Percentiles rank a stretch among this genome's conserved stretches.
These are phyloP conservation scores for Caenorhabditis brenneri DNA, from an alignment of 1,140 invertebrate genomes.

Conservation along the genomic window DNA sequence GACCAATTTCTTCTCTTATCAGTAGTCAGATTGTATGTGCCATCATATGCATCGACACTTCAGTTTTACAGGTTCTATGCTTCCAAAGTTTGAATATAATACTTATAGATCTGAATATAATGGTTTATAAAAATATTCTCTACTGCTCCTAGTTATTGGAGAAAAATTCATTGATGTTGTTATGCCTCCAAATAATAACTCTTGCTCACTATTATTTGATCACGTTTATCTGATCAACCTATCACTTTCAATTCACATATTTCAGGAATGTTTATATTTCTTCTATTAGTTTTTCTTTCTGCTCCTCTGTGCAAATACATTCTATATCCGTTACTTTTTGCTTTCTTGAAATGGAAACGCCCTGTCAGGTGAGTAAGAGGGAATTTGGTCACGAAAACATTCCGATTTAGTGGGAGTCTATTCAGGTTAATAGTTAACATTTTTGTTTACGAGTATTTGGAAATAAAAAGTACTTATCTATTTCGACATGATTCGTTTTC, in stretches of 20 bases:
- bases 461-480: background rate
- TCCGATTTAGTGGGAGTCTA: background rate
- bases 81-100: background rate
- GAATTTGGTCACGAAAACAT: background rate
- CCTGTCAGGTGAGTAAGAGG: background rate
- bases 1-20: background rate
- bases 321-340: background rate
- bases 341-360: background rate
- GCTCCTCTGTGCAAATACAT: constrained; percentile 2
- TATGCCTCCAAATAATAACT: background rate
- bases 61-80: background rate
- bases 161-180: no score
- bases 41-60: background rate
- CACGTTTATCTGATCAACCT: no score
- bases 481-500: background rate
- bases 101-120: no score
- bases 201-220: no score
- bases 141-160: no score
- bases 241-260: no score
- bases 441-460: constrained; percentile 11
- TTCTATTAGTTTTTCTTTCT: background rate
- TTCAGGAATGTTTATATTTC: background rate
- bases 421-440: background rate
- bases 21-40: background rate
- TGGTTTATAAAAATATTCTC: no score